phyloP scores from a whole-genome alignment of 2,888 invertebrate species.

The Saturnia japonica region DNA sequence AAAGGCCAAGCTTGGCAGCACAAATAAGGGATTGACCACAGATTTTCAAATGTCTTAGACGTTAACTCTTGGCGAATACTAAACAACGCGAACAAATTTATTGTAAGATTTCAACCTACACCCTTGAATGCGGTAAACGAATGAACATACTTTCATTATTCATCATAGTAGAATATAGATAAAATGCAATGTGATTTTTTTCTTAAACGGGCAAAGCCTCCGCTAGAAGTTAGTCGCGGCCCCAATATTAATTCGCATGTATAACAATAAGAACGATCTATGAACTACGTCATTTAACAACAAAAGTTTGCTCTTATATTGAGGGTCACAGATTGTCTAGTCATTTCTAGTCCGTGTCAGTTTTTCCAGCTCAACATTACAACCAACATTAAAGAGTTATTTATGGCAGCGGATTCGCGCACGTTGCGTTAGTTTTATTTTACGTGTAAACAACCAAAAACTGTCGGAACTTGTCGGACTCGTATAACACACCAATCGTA shows the following conservation, averaged over 20 bases:
- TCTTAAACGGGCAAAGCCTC: background rate
- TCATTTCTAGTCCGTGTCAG: background rate
- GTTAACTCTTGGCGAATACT: background rate
- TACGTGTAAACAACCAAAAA: background rate
- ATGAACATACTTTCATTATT: background rate
- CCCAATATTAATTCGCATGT: background rate
- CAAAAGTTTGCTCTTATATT: background rate
- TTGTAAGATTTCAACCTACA: background rate
- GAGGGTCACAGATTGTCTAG: constrained; percentile 11
- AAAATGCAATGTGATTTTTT: too few relatives aligned
- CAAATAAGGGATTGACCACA: background rate
- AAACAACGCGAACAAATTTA: background rate
- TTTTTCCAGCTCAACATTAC: background rate
- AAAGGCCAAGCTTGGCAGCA: background rate
- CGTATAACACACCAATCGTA: background rate
- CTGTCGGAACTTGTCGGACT: background rate
- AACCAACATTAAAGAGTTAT: background rate
- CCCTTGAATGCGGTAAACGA: background rate
- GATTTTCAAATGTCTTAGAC: background rate
- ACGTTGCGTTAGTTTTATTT: background rate
- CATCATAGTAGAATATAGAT: background rate
- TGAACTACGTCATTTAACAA: background rate
- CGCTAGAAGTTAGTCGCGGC: background rate
- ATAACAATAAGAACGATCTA: background rate
- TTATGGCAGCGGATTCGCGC: background rate